These are phyloP conservation scores for Terrapene triunguis DNA, from an alignment of 2,113 vertebrate genomes.

Conservation along the genomic window DNA sequence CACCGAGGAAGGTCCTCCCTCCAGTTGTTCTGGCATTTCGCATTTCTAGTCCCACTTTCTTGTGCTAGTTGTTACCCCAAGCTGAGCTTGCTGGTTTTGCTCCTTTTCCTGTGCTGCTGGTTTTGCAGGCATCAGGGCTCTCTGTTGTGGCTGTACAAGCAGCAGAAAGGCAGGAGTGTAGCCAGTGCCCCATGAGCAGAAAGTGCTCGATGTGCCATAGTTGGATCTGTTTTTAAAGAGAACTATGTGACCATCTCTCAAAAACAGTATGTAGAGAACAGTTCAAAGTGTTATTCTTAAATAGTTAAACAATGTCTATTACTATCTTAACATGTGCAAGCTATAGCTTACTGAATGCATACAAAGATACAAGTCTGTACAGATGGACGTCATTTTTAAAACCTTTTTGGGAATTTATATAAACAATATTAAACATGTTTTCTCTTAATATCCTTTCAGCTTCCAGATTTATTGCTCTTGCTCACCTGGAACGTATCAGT, in stretches of 20 bases:
- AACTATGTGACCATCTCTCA: neutral
- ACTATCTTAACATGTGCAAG: neutral
- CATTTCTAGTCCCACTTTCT: fast-evolving
- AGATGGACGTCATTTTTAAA: neutral
- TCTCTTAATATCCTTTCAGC: constrained; percentile 19
- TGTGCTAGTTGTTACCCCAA: neutral
- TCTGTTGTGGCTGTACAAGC: neutral
- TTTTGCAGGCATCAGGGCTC: fast-evolving
- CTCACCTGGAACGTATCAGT: constrained; percentile 53
- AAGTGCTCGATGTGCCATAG: neutral
- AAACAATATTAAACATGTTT: neutral
- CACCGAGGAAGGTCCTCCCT: neutral
- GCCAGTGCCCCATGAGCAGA: fast-evolving
- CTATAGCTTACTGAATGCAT: fast-evolving
- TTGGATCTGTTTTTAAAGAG: neutral
- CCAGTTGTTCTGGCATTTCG: fast-evolving
- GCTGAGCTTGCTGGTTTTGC: neutral
- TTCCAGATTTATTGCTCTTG: neutral
- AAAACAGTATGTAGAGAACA: neutral
- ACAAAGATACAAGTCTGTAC: fast-evolving
- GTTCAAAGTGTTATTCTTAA: neutral
- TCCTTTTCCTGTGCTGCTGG: neutral
- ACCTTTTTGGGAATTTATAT: neutral
- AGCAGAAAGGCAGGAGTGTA: neutral
- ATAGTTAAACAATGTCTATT: neutral